Conservation (phyloP, 2,797 vertebrate species). For the Nannoperca australis region DNA sequence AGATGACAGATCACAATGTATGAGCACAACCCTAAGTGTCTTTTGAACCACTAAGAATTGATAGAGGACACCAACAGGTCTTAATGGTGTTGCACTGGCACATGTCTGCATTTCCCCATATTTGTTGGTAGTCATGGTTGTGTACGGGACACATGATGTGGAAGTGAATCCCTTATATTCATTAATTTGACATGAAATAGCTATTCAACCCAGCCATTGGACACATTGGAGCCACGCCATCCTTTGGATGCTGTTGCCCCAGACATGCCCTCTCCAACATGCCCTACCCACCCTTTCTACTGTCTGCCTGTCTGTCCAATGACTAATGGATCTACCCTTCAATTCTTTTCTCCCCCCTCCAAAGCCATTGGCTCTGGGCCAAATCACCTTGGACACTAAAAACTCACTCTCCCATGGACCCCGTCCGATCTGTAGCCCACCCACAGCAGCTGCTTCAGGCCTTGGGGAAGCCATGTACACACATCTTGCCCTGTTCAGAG, state of each 20-base stretch:
- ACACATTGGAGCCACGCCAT: slow-evolving; percentile 49
- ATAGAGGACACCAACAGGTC: neutral
- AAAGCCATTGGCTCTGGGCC: slow-evolving; percentile 53
- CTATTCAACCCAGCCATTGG: slow-evolving; percentile 38
- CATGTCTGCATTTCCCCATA: neutral
- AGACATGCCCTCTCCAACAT: slow-evolving; percentile 69
- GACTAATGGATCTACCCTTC: slow-evolving; percentile 63
- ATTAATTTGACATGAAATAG: slow-evolving; percentile 58
- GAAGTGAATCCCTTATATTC: slow-evolving; percentile 41
- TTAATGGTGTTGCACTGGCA: neutral
- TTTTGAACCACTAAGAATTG: neutral
- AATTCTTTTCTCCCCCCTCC: slow-evolving; percentile 12
- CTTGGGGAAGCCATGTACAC: slow-evolving; percentile 33
- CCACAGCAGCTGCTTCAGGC: slow-evolving; percentile 36
- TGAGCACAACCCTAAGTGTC: neutral
- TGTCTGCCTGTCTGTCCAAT: slow-evolving; percentile 55
- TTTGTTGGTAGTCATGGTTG: slow-evolving; percentile 17
- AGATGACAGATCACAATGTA: neutral
- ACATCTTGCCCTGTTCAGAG: slow-evolving; percentile 43
- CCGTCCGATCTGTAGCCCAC: slow-evolving; percentile 52
- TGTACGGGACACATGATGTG: slow-evolving; percentile 9
- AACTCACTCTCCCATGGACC: slow-evolving; percentile 57
- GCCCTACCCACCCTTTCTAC: slow-evolving; percentile 40
- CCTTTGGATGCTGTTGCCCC: slow-evolving; percentile 62
- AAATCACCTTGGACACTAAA: slow-evolving; percentile 70